phyloP scores from a whole-genome alignment of 92 coral and sea anemone genomes.

The Epizoanthus illoricatus region DNA sequence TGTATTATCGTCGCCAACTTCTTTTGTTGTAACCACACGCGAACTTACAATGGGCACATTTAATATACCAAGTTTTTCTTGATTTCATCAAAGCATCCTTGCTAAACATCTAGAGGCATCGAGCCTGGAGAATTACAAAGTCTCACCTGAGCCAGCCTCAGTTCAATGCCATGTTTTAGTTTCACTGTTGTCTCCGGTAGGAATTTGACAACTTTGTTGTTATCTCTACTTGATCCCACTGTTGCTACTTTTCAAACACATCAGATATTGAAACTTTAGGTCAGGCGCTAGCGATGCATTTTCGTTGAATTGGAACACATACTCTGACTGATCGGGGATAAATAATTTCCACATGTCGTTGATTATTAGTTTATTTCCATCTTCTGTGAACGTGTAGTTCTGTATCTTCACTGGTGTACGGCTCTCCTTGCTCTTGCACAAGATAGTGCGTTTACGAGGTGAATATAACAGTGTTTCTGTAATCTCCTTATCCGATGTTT shows the following conservation, averaged over 20 bases:
- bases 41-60: constrained; percentile 10
- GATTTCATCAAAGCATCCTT: constrained; percentile 1
- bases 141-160: constrained; percentile 20
- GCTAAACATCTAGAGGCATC: constrained; percentile 13
- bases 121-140: constrained; percentile 18
- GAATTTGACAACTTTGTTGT: constrained; percentile 14
- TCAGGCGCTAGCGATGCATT: constrained; percentile 14
- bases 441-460: constrained; percentile 7
- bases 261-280: constrained; percentile 11
- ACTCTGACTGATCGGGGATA: constrained; percentile 41
- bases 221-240: constrained; percentile 11
- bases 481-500: constrained; percentile 12
- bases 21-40: constrained; percentile 6
- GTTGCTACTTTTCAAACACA: constrained; percentile 6
- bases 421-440: constrained; percentile 23
- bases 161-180: constrained; percentile 9
- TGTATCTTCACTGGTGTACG: constrained; percentile 26
- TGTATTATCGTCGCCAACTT: constrained; percentile 11
- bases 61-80: not conserved
- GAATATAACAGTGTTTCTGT: constrained; percentile 21
- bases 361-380: constrained; percentile 38
- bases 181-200: constrained; percentile 8
- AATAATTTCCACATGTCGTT: constrained; percentile 50
- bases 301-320: constrained; percentile 39
- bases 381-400: constrained; percentile 26